Conservation (phyloP, 2,888 invertebrate genomes). For the Eugnorisma glareosa region DNA sequence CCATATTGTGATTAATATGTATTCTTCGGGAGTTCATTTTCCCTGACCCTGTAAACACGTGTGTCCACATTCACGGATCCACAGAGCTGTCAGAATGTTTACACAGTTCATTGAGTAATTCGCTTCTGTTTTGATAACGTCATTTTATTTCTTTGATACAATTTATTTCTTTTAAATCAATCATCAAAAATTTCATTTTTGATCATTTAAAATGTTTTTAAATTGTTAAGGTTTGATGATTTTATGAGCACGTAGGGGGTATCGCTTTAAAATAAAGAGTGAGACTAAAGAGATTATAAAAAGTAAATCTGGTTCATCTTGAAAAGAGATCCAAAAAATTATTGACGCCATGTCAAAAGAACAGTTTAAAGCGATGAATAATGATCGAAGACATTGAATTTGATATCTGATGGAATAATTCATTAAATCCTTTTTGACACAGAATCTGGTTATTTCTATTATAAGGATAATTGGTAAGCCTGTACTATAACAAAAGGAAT, state of each 20-base stretch:
- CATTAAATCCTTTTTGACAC: not conserved
- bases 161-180: no score
- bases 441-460: not conserved
- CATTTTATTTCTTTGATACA: conserved; percentile 39
- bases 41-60: not conserved
- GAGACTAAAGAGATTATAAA: conserved; percentile 1
- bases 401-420: not conserved
- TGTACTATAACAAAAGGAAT: no score
- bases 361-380: conserved; percentile 5
- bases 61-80: not conserved
- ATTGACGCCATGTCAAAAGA: conserved; percentile 5
- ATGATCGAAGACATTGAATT: not conserved
- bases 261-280: conserved; percentile 19
- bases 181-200: no score
- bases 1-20: not conserved
- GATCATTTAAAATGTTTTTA: conserved; percentile 14
- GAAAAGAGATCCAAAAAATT: not conserved
- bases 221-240: not conserved
- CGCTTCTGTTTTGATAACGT: conserved; percentile 29
- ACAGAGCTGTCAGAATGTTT: conserved; percentile 38
- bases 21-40: not conserved
- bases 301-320: conserved; percentile 5
- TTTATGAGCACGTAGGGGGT: not conserved
- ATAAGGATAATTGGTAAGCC: no score
- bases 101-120: conserved; percentile 23